Evolutionary conservation across 2,113 vertebrate genomes (phyloP).

Genomic region (Isichthys henryi): DNA sequence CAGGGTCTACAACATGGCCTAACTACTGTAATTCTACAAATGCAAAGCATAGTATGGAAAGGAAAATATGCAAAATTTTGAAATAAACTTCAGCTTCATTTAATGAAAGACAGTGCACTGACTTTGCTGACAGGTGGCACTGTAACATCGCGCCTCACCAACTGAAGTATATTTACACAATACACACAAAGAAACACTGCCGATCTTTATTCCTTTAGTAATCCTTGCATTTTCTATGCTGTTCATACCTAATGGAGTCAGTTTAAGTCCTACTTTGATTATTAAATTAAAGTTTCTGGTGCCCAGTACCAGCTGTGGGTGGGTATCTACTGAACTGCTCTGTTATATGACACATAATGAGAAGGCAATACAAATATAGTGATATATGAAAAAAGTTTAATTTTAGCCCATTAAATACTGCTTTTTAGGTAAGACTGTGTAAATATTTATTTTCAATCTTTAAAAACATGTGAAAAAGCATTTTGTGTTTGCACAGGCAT

Average conservation of each 20-base stretch:
- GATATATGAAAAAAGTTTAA: background rate
- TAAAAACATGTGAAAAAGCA: background rate
- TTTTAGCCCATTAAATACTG: background rate
- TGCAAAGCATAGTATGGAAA: background rate
- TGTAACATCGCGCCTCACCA: background rate
- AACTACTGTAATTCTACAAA: background rate
- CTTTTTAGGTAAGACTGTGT: background rate
- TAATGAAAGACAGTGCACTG: background rate
- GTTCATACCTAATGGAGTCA: background rate
- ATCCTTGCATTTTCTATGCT: background rate
- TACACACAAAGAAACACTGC: background rate
- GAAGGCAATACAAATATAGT: background rate
- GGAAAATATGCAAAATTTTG: background rate
- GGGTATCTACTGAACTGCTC: background rate
- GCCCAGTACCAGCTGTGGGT: background rate
- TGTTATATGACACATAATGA: background rate
- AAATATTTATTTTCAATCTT: background rate
- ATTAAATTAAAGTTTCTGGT: background rate
- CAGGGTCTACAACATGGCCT: background rate
- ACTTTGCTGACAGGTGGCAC: background rate
- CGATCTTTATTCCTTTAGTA: background rate
- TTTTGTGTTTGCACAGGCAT: background rate
- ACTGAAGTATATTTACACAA: background rate
- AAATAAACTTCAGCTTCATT: background rate
- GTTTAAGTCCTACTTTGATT: background rate